phyloP scores from a whole-genome alignment of 2,797 vertebrate species.

The Gymnothorax reevesii region DNA sequence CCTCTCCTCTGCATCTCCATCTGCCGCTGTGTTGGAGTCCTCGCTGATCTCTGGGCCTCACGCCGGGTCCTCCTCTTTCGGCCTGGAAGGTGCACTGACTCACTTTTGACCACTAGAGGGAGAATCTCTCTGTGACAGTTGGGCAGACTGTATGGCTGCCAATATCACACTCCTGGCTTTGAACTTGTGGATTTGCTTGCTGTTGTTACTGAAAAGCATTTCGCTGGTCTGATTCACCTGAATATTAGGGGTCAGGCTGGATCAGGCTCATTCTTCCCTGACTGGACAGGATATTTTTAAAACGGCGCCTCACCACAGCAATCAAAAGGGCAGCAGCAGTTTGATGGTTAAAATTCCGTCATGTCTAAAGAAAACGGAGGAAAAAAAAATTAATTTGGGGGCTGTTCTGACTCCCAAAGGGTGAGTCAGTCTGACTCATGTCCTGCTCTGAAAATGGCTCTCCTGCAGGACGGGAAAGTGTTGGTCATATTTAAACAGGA shows the following conservation, averaged over 20 bases:
- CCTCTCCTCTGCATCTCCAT: background rate
- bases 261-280: background rate
- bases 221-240: constrained; percentile 11
- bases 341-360: background rate
- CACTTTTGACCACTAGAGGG: constrained; percentile 20
- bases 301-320: background rate
- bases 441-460: constrained; percentile 19
- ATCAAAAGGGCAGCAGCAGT: background rate
- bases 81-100: constrained; percentile 1
- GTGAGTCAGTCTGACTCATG: constrained; percentile 22
- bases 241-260: background rate
- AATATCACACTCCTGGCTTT: background rate
- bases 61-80: background rate
- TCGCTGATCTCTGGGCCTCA: background rate
- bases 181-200: background rate
- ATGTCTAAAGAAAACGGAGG: background rate
- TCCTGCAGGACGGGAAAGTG: constrained; percentile 6
- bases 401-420: background rate
- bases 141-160: constrained; percentile 15
- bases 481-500: constrained; percentile 55
- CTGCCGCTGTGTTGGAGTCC: background rate
- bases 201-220: background rate
- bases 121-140: background rate
- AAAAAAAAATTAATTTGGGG: background rate
- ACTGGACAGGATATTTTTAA: background rate